Evolutionary conservation across 1,140 invertebrate genomes (phyloP).

Genomic region (Chymomyza costata): DNA sequence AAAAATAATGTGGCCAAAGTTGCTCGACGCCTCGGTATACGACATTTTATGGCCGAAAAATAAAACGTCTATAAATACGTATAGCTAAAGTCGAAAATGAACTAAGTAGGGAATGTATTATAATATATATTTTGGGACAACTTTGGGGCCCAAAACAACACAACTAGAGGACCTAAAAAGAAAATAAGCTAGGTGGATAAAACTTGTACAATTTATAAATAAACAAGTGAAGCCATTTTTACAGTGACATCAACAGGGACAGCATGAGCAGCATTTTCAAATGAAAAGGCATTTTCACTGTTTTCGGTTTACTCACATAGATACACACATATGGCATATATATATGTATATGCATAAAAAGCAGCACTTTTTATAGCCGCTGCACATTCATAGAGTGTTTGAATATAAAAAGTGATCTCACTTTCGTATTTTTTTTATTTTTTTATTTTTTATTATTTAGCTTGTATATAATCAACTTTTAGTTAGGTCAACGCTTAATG

Average conservation of each 20-base stretch:
- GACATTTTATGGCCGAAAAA: slow-evolving; percentile 41
- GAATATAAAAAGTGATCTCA: no score
- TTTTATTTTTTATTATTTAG: no score
- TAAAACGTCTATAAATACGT: slow-evolving; percentile 6
- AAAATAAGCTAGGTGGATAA: slow-evolving; percentile 43
- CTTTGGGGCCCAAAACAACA: slow-evolving; percentile 28
- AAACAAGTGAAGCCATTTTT: slow-evolving; percentile 61
- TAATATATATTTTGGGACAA: slow-evolving; percentile 13
- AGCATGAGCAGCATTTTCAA: slow-evolving; percentile 33
- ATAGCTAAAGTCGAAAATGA: slow-evolving; percentile 14
- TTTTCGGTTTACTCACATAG: background rate
- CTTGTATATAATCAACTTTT: no score
- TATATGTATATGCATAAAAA: no score
- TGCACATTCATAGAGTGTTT: no score
- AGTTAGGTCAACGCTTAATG: no score
- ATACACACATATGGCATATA: no score
- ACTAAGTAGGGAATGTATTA: slow-evolving; percentile 22
- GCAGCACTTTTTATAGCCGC: no score
- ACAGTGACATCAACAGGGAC: slow-evolving; percentile 56
- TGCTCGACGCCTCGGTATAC: slow-evolving; percentile 31
- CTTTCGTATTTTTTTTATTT: no score
- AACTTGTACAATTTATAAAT: slow-evolving; percentile 50
- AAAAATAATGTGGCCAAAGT: slow-evolving; percentile 33
- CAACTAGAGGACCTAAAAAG: no score
- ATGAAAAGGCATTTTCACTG: slow-evolving; percentile 28